Evolutionary conservation across 2,113 vertebrate genomes (phyloP).

Genomic region (Cynoglossus semilaevis): DNA sequence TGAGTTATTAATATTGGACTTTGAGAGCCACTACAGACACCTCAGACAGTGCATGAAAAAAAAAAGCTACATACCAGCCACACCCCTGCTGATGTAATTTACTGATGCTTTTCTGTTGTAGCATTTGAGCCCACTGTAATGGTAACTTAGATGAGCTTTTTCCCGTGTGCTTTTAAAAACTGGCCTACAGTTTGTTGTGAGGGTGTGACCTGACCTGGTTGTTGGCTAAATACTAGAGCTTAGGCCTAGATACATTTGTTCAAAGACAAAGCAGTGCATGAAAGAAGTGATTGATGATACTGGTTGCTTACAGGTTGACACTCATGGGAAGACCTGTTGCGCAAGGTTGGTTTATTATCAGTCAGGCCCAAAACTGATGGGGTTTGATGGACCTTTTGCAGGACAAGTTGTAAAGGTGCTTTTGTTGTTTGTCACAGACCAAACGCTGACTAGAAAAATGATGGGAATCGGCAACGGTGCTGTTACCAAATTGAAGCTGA

Average conservation of each 20-base stretch:
- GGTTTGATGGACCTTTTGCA: neutral
- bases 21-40: constrained; percentile 17
- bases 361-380: constrained; percentile 9
- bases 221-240: constrained; percentile 12
- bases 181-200: constrained; percentile 6
- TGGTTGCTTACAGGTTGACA: constrained; percentile 23
- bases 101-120: constrained; percentile 4
- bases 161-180: constrained; percentile 20
- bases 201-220: constrained; percentile 21
- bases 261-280: constrained; percentile 10
- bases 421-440: too few species aligned
- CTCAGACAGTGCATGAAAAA: constrained; percentile 17
- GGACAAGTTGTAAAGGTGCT: neutral
- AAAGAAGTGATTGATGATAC: constrained; percentile 6
- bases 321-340: constrained; percentile 34
- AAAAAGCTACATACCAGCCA: constrained; percentile 3
- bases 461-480: too few species aligned
- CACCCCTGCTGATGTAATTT: constrained; percentile 24
- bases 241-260: constrained; percentile 11
- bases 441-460: too few species aligned
- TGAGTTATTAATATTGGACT: constrained; percentile 41
- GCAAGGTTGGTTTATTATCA: constrained; percentile 24
- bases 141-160: constrained; percentile 20
- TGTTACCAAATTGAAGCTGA: too few species aligned
- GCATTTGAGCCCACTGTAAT: constrained; percentile 29